Base-by-base conservation (phyloP, 2,113 vertebrate species). In the Tetrao urogallus region DNA sequence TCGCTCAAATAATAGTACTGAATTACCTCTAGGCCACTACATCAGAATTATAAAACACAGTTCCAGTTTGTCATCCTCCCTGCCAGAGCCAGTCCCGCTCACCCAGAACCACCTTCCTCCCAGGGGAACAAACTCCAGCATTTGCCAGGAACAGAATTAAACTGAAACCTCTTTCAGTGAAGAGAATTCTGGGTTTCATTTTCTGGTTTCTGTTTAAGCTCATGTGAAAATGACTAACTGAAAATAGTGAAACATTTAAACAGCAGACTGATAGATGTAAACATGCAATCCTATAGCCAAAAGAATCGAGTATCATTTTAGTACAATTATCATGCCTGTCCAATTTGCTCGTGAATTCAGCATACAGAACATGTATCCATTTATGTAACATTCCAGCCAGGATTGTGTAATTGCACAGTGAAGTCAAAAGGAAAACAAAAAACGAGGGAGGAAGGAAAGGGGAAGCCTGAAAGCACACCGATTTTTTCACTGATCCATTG, bases 151-250 rank as follows among this genome's bases (percentile, higher is more conserved):
- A 27, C 6, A 88, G 88, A 88, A 76, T 6, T 1, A 8, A 85
- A 11, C 75, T 32, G 30, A 84, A 61, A 85, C 6, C 52, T 45
- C 25, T 63, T 61, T 56, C 80, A 24, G 0, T 1, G 13, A 69
- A 64, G 57, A 91, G 30, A 85, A 40, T 19, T 45, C 45, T 22
- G 40, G 30, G 63, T 77, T 92, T 77, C 38, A 16, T 36, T 86
- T 61, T n/a, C 89, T 74, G 25, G 11, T 52, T 93, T 89, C 47
- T 74, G 85, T 84, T 93, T 78, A 84, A 38, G 56, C 18, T 84
- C 38, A 14, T 2, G n/a, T 52, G 52, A 80, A 54, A 88, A 85
- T 6, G 18, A 64, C 38, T 56, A 57, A 61, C 16, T 48, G 10
- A 57, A 82, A 88, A 20, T 4, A 3, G 34, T 30, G 28, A 10